Evolutionary conservation across 2,888 invertebrate genomes (phyloP), one percentile per base, ranked within the genome.

Genomic region (Vanessa cardui): DNA sequence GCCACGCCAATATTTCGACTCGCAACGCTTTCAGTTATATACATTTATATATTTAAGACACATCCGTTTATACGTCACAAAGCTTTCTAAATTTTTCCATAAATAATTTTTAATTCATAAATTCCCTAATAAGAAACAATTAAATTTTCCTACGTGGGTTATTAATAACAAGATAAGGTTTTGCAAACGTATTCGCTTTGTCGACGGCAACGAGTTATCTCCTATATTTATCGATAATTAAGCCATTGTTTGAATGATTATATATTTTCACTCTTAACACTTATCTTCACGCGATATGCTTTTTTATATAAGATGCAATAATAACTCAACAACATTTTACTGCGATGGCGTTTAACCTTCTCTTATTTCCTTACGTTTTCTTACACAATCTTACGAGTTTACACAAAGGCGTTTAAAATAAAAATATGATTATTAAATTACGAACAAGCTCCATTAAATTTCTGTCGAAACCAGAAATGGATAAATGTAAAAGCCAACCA

Each of bases 1-100:
- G 77, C 77, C 79, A 80, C 79, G 77, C 16, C 16, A 16, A 9
- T 21, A 21, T 21, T 52, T 20, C 20, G 31, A 26, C 12, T 60
- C n/a, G 16, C 31, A 54, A 31, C 31, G 26, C 26, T 54, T 47
- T 47, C 50, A 54, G 21, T 54, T 39, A 15, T 20, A 15, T 54
- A 54, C n/a, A 1, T 44, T 2, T 9, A 58, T 15, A 20, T 20
- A 45, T 20, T 58, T n/a, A 18, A 20, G 21, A 39, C 12, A 3
- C 3, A 4, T 39, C 12, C 12, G 12, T 39, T 12, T 9, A 39
- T 12, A 12, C 12, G 9, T 39, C 4, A 39, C 12, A 39, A 39
- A 39, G 39, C 9, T 39, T 39, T 12, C 2, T 21, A 12, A 5
- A 15, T 54, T 31, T 16, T 15, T 8, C 16, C 31, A 21, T 33